Evolutionary conservation across 2,113 vertebrate genomes (phyloP), one percentile per base, ranked within the genome.

Genomic region (Sinocyclocheilus anshuiensis): DNA sequence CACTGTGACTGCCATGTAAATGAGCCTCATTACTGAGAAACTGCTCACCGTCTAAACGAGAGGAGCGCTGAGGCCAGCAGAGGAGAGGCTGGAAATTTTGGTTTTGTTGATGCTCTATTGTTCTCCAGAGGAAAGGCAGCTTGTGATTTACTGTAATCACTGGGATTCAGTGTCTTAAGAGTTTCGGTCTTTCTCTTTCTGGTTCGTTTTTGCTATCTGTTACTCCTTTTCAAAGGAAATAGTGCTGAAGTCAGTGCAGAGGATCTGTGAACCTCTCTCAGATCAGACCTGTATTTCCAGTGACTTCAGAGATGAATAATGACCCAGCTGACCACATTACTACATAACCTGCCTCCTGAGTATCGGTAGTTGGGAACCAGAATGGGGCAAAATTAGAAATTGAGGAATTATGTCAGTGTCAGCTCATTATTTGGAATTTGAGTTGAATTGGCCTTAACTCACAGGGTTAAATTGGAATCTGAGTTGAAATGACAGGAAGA

Each of bases 1-100:
- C 76, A 61, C 42, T 87, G 59, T 82, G 59, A 55, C 79, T 85
- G 83, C 26, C 65, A 84, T 84, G 76, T 78, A 71, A 87, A 87
- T 86, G 67, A 42, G 24, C 78, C 74, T 76, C 84, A 87, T 79
- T 86, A 86, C 65, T 18, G 45, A 45, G 83, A 80, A 59, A 77
- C 74, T 84, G 57, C 67, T 74, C 42, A 48, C 36, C 1, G 18
- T 75, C n/a, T 83, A 39, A 77, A 39, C 4, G 39, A 55, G 42
- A 9, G 39, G 67, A 53, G 81, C 18, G 39, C 72, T 75, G 74
- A 77, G 45, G 74, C 26, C 74, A 76, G 74, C 39, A 26, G 42
- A 76, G 69, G 42, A 85, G 76, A 22, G 77, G 18, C 48, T 9
- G 57, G 29, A 79, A 33, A 22, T 16, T 16, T 45, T 26, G 36